Conservation (phyloP, 2,113 vertebrate species). For the Tachysurus fulvidraco region DNA sequence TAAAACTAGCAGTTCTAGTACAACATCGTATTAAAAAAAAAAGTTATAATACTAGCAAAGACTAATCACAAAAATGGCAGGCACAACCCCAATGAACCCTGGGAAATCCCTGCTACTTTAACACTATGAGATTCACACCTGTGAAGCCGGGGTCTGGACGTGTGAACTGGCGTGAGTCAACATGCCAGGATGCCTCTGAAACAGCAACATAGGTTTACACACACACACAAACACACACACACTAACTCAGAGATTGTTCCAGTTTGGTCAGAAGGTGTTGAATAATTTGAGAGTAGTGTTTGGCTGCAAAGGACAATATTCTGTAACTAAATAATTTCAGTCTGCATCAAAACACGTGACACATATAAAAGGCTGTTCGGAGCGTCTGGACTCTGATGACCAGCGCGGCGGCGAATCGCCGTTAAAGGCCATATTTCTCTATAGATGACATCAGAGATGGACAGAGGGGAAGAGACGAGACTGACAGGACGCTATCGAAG, state of each 20-base stretch:
- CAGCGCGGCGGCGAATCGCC: background rate
- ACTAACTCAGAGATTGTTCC: background rate
- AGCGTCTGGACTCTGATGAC: background rate
- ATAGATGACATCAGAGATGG: background rate
- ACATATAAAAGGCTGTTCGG: too few relatives aligned
- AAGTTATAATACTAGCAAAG: background rate
- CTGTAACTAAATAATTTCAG: background rate
- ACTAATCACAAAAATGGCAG: too few relatives aligned
- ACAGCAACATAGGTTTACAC: too few relatives aligned
- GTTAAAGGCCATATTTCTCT: constrained; percentile 3
- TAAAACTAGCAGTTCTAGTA: background rate
- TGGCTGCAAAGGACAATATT: background rate
- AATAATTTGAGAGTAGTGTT: background rate
- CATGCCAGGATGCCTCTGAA: background rate
- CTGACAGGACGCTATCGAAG: constrained; percentile 10
- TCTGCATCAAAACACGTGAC: too few relatives aligned
- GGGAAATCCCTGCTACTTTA: background rate
- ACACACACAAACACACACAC: background rate
- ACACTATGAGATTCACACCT: background rate
- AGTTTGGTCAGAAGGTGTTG: background rate
- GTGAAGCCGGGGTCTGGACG: background rate
- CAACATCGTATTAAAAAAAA: background rate
- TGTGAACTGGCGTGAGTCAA: background rate
- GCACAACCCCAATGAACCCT: background rate
- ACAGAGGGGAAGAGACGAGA: constrained; percentile 14